These are phyloP conservation scores for Bombus terrestris DNA, from an alignment of 1,140 invertebrate species.

Conservation along the genomic window DNA sequence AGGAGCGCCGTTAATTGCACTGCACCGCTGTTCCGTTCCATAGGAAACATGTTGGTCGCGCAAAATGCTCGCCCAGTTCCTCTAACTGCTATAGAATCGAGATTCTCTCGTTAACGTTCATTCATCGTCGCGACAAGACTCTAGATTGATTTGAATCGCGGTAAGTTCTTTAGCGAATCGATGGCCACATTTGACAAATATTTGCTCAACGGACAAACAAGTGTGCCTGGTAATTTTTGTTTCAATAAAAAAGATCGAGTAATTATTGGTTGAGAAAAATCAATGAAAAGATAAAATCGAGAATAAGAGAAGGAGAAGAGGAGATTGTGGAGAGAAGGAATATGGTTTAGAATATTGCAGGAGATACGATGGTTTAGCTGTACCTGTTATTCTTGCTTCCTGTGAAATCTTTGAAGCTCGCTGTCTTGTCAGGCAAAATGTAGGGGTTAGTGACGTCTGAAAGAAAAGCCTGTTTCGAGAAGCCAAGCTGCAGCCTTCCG, in stretches of 20 bases:
- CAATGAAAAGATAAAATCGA: background rate
- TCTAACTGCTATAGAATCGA: background rate
- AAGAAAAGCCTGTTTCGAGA: slow-evolving; percentile 98
- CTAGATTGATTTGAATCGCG: too few species aligned
- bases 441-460: slow-evolving; percentile 98
- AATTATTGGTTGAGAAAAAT: background rate
- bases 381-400: slow-evolving; percentile 96
- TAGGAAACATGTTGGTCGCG: background rate
- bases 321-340: too few species aligned
- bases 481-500: slow-evolving; percentile 87
- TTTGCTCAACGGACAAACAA: too few species aligned
- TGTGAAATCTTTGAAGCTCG: slow-evolving; percentile 98
- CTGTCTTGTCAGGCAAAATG: slow-evolving; percentile 96
- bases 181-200: too few species aligned
- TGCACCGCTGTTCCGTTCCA: background rate
- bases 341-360: background rate
- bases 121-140: background rate
- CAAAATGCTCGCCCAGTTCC: background rate
- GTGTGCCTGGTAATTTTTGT: rapidly evolving
- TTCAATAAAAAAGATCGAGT: background rate
- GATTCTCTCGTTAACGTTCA: slow-evolving; percentile 35
- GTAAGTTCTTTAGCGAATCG: too few species aligned
- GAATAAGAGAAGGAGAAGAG: background rate
- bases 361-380: background rate
- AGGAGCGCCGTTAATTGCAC: slow-evolving; percentile 34